These are phyloP conservation scores for Athene noctua DNA, from an alignment of 2,113 vertebrate species.

Conservation along the genomic window DNA sequence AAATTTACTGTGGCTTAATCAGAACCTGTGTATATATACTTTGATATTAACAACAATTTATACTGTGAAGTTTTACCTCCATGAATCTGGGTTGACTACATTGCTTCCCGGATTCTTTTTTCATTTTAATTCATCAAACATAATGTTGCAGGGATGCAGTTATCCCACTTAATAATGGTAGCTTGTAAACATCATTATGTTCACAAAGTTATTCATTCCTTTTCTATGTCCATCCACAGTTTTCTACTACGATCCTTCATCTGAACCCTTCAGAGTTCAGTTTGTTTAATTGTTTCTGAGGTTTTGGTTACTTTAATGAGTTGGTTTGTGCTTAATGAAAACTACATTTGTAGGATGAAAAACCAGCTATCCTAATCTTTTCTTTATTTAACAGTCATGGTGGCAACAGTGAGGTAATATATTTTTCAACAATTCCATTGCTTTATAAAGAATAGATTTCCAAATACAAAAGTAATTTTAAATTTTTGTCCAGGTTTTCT, in stretches of 20 bases:
- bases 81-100: not conserved
- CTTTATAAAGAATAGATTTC: not conserved
- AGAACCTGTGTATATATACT: not conserved
- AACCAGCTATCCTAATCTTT: not conserved
- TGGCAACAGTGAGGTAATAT: not conserved
- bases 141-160: not conserved
- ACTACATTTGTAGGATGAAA: not conserved
- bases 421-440: not conserved
- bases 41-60: not conserved
- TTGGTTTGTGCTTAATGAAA: not conserved
- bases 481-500: not conserved
- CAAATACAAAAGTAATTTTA: not conserved
- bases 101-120: not conserved
- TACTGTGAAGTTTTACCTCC: not conserved
- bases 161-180: not conserved
- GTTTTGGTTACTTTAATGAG: not conserved
- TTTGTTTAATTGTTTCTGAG: not conserved
- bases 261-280: not conserved
- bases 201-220: not conserved
- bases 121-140: slow-evolving; percentile 7
- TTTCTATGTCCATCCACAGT: not conserved
- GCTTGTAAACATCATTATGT: not conserved
- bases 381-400: not conserved
- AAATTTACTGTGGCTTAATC: not conserved
- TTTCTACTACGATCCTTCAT: not conserved